Evolutionary conservation across 2,113 vertebrate species (phyloP).

Genomic region (Alosa alosa): DNA sequence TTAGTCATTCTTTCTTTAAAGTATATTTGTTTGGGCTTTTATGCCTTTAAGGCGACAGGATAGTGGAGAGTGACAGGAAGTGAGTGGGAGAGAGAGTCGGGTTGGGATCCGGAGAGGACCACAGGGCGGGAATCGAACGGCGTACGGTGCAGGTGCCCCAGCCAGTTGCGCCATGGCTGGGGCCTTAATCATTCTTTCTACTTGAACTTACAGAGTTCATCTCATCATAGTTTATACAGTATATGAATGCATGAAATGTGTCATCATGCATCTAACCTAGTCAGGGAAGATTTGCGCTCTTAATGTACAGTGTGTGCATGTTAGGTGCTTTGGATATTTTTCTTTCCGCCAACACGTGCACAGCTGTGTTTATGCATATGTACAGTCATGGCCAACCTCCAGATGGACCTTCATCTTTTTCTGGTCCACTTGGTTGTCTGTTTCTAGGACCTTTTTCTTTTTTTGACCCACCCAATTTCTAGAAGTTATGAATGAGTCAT

Average conservation of each 20-base stretch:
- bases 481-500: not conserved
- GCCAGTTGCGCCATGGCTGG: too few species aligned
- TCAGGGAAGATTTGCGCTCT: not conserved
- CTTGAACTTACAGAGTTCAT: not conserved
- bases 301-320: conserved; percentile 10
- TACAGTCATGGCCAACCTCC: not conserved
- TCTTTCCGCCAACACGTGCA: conserved; percentile 11
- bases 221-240: not conserved
- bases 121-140: too few species aligned
- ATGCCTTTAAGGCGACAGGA: too few species aligned
- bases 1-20: not conserved
- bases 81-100: too few species aligned
- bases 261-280: not conserved
- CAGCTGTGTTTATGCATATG: not conserved
- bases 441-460: not conserved
- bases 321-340: not conserved
- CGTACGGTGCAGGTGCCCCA: too few species aligned
- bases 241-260: not conserved
- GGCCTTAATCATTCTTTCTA: not conserved
- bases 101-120: too few species aligned
- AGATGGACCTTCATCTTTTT: not conserved
- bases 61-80: too few species aligned
- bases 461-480: not conserved
- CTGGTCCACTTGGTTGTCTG: not conserved
- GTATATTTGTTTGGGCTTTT: too few species aligned